Base-by-base conservation (phyloP, 64 coral and sea anemone species). In the Orbicella faveolata region DNA sequence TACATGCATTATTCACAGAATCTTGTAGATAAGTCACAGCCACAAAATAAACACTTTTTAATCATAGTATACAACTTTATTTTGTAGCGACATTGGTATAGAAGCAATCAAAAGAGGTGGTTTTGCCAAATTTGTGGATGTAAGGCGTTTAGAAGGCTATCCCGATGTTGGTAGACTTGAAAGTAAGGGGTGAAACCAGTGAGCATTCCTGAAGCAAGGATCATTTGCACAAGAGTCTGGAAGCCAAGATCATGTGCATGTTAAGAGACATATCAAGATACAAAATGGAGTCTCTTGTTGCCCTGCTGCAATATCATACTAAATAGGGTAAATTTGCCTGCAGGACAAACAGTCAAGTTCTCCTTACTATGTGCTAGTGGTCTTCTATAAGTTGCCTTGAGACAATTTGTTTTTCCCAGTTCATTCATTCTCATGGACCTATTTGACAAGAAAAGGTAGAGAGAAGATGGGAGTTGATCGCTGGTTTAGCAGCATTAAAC, bases 41-140 rank as follows among this genome's bases (percentile, higher is more conserved):
- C 44, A 48, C 4, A 0, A 48, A 48, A 48, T 18, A 12, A 34
- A 26, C 6, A 51, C 17, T 77, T 4, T 12, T 37, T 17, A 65
- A 2, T 20, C 34, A 48, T 77, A 7, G 19, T 4, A 39, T 34
- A 3, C 16, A n/a, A 33, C 35, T 84, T 35, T 70, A 63, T 89
- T 87, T 87, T 73, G 14, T 69, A 96, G 94, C 33, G 90, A 96
- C 63, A 96, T 96, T 90, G 94, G 94, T 74, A 80, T 96, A 66
- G 87, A 96, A 87, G 88, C 94, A 59, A 93, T 96, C 35, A 75
- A 86, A 9, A 81, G 82, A 37, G 94, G 90, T 70, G 90, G 90
- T 7, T 87, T 93, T 89, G 90, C 87, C 17, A 92, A 90, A 52
- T 88, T 91, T 37, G 81, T 96, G 61, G 94, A 96, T 90, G 94